Evolutionary conservation across 2,888 invertebrate genomes (phyloP), one percentile per base, ranked within the genome.

Genomic region (Scrobipalpa costella): DNA sequence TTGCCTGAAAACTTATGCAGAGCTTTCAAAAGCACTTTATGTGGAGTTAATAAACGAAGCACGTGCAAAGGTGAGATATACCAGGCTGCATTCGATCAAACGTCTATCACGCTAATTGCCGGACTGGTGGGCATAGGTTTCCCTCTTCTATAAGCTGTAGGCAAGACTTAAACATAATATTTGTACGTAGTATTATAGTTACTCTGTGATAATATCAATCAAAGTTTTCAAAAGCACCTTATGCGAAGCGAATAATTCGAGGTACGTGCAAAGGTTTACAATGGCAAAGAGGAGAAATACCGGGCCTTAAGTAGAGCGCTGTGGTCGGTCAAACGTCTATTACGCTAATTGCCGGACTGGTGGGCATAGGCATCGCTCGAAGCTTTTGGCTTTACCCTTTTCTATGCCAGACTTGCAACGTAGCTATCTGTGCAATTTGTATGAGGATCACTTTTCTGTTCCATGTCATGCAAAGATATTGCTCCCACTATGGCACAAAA

Each of bases 401-500:
- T 68, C 69, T 75, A 79, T 70, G 55, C 27, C 55, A n/a, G 21
- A 15, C 55, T 15, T n/a, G 34, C 55, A 55, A 2, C 9, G 33
- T 27, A 19, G 75, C 73, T 78, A 83, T 83, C 82, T 83, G 77
- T 77, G 74, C 82, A 80, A 77, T 83, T 80, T 81, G 81, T 81
- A 79, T 81, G 74, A 72, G 73, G 77, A 77, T 77, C 74, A 74
- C 76, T 78, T 3, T 79, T 80, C 81, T 77, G 36, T 52, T 40
- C 55, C 13, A 27, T 33, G 8, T 40, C 3, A 40, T 11, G 7
- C 1, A 13, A 27, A 21, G 2, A 13, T 17, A 27, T 27, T 17
- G 13, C 11, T 8, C 17, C 7, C 6, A 17, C 17, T 13, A 17
- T 27, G 19, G 9, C 6, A 27, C 19, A 6, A 50, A 17, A 21